These are phyloP conservation scores for Nemopilema nomurai DNA, from an alignment of 30 jellyfish, hydroid and myxozoan genomes.

Conservation along the genomic window DNA sequence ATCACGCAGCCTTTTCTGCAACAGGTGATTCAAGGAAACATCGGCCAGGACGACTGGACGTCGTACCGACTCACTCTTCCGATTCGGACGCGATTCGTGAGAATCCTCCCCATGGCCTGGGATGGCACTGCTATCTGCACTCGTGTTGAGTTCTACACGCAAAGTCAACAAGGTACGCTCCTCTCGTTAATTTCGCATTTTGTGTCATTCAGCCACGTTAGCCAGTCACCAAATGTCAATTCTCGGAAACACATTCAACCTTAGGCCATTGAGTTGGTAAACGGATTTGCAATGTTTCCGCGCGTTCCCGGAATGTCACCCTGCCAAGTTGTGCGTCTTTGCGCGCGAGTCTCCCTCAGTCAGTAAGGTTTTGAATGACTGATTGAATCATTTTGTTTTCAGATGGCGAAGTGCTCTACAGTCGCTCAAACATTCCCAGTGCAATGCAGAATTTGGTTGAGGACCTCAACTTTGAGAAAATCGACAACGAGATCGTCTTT, in stretches of 20 bases:
- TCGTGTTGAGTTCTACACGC: constrained; percentile 76
- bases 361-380: no score
- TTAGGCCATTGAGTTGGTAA: no score
- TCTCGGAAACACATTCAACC: no score
- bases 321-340: no score
- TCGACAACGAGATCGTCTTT: constrained; percentile 78
- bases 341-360: not conserved
- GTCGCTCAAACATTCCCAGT: constrained; percentile 86
- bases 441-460: constrained; percentile 71
- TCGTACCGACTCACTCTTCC: constrained; percentile 75
- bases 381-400: not conserved
- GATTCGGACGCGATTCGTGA: constrained; percentile 72
- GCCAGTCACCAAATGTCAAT: no score
- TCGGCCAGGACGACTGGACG: constrained; percentile 83
- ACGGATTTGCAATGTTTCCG: no score
- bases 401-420: constrained; percentile 13
- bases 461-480: constrained; percentile 82
- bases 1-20: no score
- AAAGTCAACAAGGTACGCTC: constrained; percentile 4
- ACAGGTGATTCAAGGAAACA: constrained; percentile 83
- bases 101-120: constrained; percentile 88
- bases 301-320: no score
- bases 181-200: no score
- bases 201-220: no score
- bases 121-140: constrained; percentile 86